Evolutionary conservation across 2,797 vertebrate genomes (phyloP), one percentile per base, ranked within the genome.

Genomic region (Uromys caudimaculatus): DNA sequence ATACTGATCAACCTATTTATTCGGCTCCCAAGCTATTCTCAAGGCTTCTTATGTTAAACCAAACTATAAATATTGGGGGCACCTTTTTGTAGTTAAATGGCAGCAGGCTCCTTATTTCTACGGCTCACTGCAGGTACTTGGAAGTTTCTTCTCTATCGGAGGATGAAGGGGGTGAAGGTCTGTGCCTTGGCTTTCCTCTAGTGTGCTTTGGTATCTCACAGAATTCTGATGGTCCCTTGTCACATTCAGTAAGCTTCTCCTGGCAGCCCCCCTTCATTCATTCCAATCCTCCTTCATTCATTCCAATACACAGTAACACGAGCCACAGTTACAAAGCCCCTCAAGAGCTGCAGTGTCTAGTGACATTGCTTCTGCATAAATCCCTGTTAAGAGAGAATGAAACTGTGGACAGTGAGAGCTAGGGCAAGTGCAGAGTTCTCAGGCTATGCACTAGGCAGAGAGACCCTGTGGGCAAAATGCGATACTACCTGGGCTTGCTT

Each of bases 21-120:
- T 52, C n/a, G 0, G 47, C 52, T 11, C 38, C 71, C n/a, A 76
- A 90, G 19, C 19, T 47, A 79, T 78, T 75, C n/a, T 76, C n/a
- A 78, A 64, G 64, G 32, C 16, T 81, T 78, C 87, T 93, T 86
- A 73, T 92, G 24, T 78, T 90, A 93, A 75, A 73, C 50, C 35
- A 93, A 73, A 71, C 52, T 86, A 69, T 58, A 29, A 81, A 82
- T 90, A 73, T 12, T 81, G 79, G 38, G 35, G 24, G 47, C 73
- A 76, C 87, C 75, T 89, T 94, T 91, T 88, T 84, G 82, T 86
- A 75, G 89, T 89, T 79, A 86, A 79, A 62, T 93, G 82, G 89
- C 54, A 73, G 73, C 44, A 78, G 17, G 88, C 24, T 78, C 67
- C 4, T 71, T 3, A 56, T 89, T 88, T 91, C 58, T 83, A 16